Evolutionary conservation across 2,888 invertebrate species (phyloP).

Genomic region (Agonum fuliginosum): DNA sequence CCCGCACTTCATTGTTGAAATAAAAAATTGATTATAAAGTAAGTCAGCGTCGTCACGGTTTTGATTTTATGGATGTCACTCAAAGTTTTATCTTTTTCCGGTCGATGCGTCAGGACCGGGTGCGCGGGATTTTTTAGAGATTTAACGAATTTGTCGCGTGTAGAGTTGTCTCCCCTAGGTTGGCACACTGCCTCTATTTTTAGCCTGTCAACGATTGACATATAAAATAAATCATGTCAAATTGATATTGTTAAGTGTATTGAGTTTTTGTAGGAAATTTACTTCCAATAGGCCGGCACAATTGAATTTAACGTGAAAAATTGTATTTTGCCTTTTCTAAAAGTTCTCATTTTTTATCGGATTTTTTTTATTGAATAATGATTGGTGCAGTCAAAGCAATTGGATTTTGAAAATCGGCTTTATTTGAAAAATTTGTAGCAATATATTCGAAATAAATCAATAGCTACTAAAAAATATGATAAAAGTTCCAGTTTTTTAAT

Average conservation of each 20-base stretch:
- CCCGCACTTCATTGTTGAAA: slow-evolving; percentile 23
- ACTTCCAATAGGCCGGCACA: background rate
- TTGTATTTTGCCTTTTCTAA: slow-evolving; percentile 10
- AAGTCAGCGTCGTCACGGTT: slow-evolving; percentile 46
- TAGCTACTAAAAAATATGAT: too few species aligned
- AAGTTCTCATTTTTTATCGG: background rate
- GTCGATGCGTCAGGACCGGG: slow-evolving; percentile 22
- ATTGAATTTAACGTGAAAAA: slow-evolving; percentile 20
- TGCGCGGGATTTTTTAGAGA: background rate
- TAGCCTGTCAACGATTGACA: slow-evolving; percentile 25
- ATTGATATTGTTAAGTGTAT: slow-evolving; percentile 6
- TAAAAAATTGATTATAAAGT: slow-evolving; percentile 49
- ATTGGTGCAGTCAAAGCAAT: too few species aligned
- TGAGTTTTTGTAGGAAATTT: background rate
- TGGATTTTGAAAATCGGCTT: too few species aligned
- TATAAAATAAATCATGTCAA: slow-evolving; percentile 20
- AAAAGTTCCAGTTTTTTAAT: too few species aligned
- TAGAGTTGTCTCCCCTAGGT: background rate
- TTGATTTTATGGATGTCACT: slow-evolving; percentile 55
- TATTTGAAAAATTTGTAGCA: too few species aligned
- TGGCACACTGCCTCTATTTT: background rate
- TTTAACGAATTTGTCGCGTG: background rate
- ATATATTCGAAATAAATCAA: too few species aligned
- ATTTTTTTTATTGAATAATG: background rate
- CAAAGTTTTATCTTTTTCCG: slow-evolving; percentile 42